Evolutionary conservation across 2,113 vertebrate genomes (phyloP).

Genomic region (Oreotrochilus melanogaster): DNA sequence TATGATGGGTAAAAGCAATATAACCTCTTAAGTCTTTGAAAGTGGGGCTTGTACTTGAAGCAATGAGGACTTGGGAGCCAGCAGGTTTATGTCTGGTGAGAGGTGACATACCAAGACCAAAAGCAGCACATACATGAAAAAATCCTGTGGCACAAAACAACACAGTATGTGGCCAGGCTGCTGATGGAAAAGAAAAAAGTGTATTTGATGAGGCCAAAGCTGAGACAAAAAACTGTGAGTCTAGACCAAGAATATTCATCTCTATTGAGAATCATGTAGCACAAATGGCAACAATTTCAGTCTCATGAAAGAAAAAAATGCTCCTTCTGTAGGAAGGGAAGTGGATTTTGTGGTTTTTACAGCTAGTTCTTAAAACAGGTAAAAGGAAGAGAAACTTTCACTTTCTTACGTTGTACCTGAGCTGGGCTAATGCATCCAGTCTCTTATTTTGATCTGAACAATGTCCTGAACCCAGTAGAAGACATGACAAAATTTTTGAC

Average conservation of each 20-base stretch:
- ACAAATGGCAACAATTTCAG: background rate
- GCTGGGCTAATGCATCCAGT: background rate
- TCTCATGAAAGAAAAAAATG: background rate
- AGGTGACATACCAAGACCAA: background rate
- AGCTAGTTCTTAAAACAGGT: background rate
- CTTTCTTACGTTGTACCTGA: background rate
- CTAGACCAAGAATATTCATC: background rate
- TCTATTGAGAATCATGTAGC: background rate
- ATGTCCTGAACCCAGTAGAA: background rate
- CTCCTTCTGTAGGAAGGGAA: background rate
- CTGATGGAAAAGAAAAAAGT: background rate
- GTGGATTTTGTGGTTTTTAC: background rate
- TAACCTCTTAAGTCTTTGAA: background rate
- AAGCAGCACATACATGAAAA: no score
- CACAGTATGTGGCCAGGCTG: accelerated
- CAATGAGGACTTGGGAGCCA: background rate
- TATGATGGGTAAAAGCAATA: background rate
- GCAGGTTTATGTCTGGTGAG: background rate
- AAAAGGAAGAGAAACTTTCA: background rate
- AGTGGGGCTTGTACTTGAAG: background rate
- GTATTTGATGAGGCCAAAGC: background rate
- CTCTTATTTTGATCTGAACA: background rate
- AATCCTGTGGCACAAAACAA: no score
- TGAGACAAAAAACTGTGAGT: background rate
- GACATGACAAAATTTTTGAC: background rate